Base-by-base conservation (phyloP, 2,113 vertebrate genomes). In the Varanus salvator region DNA sequence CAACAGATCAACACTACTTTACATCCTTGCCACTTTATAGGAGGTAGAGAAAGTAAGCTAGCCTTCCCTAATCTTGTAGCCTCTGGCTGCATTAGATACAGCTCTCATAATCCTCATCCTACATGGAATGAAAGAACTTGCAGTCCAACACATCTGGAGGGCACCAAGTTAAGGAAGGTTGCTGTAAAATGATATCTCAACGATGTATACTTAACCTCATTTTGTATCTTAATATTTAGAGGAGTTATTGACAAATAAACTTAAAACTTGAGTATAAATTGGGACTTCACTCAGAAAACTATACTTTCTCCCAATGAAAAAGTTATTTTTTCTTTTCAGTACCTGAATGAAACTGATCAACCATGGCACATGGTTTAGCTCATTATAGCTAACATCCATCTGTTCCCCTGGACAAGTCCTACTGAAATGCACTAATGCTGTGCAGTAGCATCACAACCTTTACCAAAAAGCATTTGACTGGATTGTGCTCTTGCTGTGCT, bases 201-300 rank as follows among this genome's bases (percentile, higher is more conserved):
- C 50, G 27, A 31, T 54, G 15, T 76, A 19, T 17, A 29, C 74
- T 60, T 66, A 77, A 48, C 23, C 66, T 87, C 27, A 77, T 76
- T 87, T 78, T 7, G 75, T 80, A 48, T 80, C 27, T 87, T 38
- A 52, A 27, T 50, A 44, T 31, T 87, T 25, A 78, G 12, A 23
- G 38, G 14, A 31, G 27, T 60, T 5, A 60, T 21, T 87, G 60
- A 17, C 50, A 44, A 34, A 78, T 38, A 34, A 80, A 68, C 60
- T 64, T 64, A 88, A 81, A 80, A 66, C 54, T 12, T 29, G 27
- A 66, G 75, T 66, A 88, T 48, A 80, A 80, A 71, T 80, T 38
- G 23, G 17, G 1, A 2, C 80, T 87, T 95, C 90, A 66, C 86
- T 93, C 27, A 89, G 87, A 91, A 50, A 91, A 75, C 34, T 60